Conservation (phyloP, 2,888 invertebrate species). For the Pasiphila rectangulata region DNA sequence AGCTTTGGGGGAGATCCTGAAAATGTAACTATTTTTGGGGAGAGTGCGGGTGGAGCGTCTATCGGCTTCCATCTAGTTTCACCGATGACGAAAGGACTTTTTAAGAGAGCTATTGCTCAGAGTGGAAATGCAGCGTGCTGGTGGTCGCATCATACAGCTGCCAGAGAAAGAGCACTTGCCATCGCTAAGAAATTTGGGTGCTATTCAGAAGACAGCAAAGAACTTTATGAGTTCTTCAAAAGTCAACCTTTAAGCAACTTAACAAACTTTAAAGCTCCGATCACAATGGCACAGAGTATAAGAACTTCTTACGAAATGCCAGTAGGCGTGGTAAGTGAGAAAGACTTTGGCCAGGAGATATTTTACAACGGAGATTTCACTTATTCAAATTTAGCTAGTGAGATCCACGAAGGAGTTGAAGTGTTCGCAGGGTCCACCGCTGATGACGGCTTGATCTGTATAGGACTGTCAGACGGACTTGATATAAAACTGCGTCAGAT, state of each 20-base stretch:
- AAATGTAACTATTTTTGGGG: constrained; percentile 64
- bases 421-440: constrained; percentile 64
- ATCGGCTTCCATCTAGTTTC: constrained; percentile 64
- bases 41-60: constrained; percentile 62
- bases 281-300: constrained; percentile 34
- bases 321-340: constrained; percentile 44
- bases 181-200: constrained; percentile 46
- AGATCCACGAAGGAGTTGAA: constrained; percentile 79
- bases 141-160: constrained; percentile 74
- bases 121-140: constrained; percentile 68
- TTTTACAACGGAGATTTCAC: constrained; percentile 45
- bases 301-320: constrained; percentile 17
- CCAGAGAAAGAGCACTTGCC: constrained; percentile 61
- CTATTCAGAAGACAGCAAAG: constrained; percentile 38
- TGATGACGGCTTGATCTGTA: constrained; percentile 21
- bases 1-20: constrained; percentile 59
- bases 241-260: constrained; percentile 35
- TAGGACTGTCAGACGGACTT: constrained; percentile 8
- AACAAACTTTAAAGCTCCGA: constrained; percentile 22
- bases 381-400: constrained; percentile 57
- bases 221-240: constrained; percentile 43
- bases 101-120: constrained; percentile 62
- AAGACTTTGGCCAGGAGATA: constrained; percentile 42
- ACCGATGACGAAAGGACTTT: constrained; percentile 61
- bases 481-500: constrained; percentile 18